Evolutionary conservation across 2,113 vertebrate genomes (phyloP).

Genomic region (Trichechus manatus): DNA sequence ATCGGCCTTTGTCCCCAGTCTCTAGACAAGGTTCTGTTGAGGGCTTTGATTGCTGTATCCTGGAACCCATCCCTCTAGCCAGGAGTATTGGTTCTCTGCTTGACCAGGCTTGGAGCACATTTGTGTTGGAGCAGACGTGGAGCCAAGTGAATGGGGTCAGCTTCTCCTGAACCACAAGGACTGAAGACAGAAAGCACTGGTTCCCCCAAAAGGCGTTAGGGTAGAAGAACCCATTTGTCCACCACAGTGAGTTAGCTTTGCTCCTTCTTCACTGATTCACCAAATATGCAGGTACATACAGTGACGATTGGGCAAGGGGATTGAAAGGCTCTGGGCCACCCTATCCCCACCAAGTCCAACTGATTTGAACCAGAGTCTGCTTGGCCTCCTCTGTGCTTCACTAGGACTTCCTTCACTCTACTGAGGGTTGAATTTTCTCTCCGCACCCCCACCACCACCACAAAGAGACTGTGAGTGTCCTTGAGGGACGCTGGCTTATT

Average conservation of each 20-base stretch:
- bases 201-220: neutral
- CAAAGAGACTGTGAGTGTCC: neutral
- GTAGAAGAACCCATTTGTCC: neutral
- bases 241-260: neutral
- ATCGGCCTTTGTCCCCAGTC: neutral
- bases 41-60: neutral
- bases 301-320: fast-evolving
- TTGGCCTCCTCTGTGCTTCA: neutral
- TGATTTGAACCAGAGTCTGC: neutral
- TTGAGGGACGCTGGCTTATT: neutral
- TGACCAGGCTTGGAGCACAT: neutral
- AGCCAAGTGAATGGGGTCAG: neutral
- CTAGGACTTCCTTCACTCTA: neutral
- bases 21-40: neutral
- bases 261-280: neutral
- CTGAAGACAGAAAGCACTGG: neutral
- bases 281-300: fast-evolving
- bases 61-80: neutral
- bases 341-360: neutral
- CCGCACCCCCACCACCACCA: too few species aligned
- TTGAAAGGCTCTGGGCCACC: neutral
- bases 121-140: neutral
- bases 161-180: neutral
- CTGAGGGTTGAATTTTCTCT: neutral
- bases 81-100: neutral